Base-by-base conservation (phyloP, 2,797 vertebrate species). In the Lacerta viridis region DNA sequence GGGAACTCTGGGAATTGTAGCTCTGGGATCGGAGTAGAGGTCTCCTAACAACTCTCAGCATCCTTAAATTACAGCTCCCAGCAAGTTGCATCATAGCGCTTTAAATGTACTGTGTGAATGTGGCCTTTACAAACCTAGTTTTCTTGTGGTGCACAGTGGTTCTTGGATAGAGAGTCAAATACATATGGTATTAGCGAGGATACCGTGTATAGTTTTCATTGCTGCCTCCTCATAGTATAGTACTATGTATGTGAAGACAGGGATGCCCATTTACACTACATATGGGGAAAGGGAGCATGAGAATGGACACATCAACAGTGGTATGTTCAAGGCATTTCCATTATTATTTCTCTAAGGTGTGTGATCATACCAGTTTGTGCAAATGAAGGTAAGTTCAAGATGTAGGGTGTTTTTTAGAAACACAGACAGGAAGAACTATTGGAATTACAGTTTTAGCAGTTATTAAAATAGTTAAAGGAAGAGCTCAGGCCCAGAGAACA, bases 281-380 rank as follows among this genome's bases (percentile, higher is more conserved):
- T 55, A 39, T 23, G 8, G 9, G 41, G 36, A 27, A n/a, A 29
- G 69, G 9, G 77, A n/a, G 7, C 41, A n/a, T 18, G n/a, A 61
- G 13, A n/a, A 68, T 25, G 20, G 33, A 84, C 1, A 3, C 11
- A 27, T 3, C 11, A 50, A 78, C 7, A 23, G 27, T n/a, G 64
- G 6, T 66, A 0, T 61, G 46, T 74, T 39, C 83, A 74, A n/a
- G 6, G 18, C 15, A 33, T 64, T 78, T 86, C 68, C 75, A 90
- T 76, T 88, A 85, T 43, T 87, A 84, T 78, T 89, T 90, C 68
- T 79, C 27, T 85, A 88, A 91, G 88, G 84, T 25, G 89, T 79
- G 55, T 80, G 20, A 85, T 29, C 20, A 36, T 9, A 69, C 5
- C 10, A 80, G 72, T 9, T 39, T 72, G 69, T 55, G 39, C n/a